Conservation (phyloP, 1,140 invertebrate genomes). For the Agrypnia vestita region DNA sequence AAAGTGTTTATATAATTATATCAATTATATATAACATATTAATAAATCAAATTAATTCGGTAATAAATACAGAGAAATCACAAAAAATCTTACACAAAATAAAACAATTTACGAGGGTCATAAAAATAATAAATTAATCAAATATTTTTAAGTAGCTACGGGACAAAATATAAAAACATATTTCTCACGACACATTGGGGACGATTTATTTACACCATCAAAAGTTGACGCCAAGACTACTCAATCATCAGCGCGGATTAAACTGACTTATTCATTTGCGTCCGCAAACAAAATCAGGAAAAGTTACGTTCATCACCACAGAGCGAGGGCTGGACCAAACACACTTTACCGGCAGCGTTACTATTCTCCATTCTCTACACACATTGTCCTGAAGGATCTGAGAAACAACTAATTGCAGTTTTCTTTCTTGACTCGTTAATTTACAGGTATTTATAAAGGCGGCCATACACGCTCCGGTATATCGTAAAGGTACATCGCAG, state of each 20-base stretch:
- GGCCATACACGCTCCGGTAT: too few species aligned
- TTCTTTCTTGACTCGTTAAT: too few species aligned
- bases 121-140: not conserved
- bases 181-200: too few species aligned
- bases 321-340: not conserved
- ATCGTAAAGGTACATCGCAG: too few species aligned
- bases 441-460: too few species aligned
- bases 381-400: too few species aligned
- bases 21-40: too few species aligned
- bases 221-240: conserved; percentile 21
- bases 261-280: conserved; percentile 30
- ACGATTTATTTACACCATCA: not conserved
- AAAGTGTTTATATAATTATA: too few species aligned
- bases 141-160: not conserved
- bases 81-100: not conserved
- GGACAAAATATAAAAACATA: too few species aligned
- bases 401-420: too few species aligned
- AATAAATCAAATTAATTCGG: too few species aligned
- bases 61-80: not conserved
- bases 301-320: conserved; percentile 23
- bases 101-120: not conserved
- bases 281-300: conserved; percentile 26
- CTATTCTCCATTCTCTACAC: too few species aligned
- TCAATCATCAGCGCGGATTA: conserved; percentile 39
- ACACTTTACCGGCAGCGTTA: not conserved